A percentile compares a stretch with the other conserved stretches of the same genome.
Evolutionary conservation across 2,888 invertebrate species (phyloP).

Genomic region (Mythimna albipuncta): DNA sequence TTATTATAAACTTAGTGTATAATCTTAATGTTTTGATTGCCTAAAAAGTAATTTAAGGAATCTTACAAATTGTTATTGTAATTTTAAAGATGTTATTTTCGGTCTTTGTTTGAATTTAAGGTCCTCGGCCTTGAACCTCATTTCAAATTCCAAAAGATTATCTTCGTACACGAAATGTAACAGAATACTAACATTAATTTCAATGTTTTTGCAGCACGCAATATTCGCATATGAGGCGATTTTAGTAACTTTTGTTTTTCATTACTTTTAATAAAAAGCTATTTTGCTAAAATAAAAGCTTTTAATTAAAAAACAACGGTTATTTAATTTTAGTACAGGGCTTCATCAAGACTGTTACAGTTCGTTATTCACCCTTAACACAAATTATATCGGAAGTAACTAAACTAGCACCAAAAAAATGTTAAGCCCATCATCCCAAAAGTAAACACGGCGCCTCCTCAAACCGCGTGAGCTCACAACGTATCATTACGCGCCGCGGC

Average conservation of each 20-base stretch:
- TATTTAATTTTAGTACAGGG: neutral
- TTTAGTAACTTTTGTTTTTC: no score
- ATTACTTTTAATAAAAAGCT: no score
- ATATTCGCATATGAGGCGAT: no score
- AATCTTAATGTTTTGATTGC: conserved; percentile 38
- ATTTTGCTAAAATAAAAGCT: no score
- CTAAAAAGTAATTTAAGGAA: neutral
- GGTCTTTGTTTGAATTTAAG: neutral
- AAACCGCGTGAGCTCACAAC: conserved; percentile 44
- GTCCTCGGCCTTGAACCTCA: neutral
- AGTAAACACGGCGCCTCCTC: conserved; percentile 28
- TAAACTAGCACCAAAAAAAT: neutral
- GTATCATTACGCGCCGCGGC: conserved; percentile 52
- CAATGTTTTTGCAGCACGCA: neutral
- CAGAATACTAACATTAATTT: neutral
- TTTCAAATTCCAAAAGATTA: neutral
- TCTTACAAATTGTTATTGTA: neutral
- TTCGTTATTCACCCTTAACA: neutral
- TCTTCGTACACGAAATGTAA: neutral
- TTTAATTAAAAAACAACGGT: neutral
- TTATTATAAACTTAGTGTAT: conserved; percentile 32
- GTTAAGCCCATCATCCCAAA: conserved; percentile 16
- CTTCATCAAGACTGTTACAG: neutral
- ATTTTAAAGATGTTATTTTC: neutral
- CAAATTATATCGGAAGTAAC: neutral